Base-by-base conservation (phyloP, 2,797 vertebrate species). In the Hirundo rustica region DNA sequence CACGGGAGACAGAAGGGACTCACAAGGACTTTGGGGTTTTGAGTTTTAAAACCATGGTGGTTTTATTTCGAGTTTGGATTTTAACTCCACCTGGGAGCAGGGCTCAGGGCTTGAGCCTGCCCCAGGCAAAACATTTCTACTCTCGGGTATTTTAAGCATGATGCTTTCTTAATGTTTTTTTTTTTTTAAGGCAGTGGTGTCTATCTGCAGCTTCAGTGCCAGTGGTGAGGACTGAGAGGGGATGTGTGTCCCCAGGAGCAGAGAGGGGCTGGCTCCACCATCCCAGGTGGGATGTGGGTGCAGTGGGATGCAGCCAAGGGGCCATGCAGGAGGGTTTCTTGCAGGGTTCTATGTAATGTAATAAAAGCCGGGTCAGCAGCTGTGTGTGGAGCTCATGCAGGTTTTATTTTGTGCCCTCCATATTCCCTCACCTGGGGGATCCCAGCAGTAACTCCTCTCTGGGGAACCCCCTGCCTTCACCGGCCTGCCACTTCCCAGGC, bases 1-100 rank as follows among this genome's bases (percentile, higher is more conserved):
- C 1, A 1, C 13, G 1, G 1, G 48, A 57, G 54, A 45, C 3
- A 1, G 30, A 79, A 70, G 38, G 64, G 55, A 82, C 70, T 38
- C 61, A 74, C 8, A 1, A 94, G 66, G 60, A 93, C 51, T 88
- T 72, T 13, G 82, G 88, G 58, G 32, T 4, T 92, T 87, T 78
- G 57, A 38, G 45, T 75, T 92, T 88, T 82, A 70, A 88, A 87
- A 88, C 51, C 9, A 3, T 47, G 18, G 54, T 44, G 4, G 0
- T 93, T 96, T 96, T 92, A 61, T 82, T 95, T 80, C 67, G 76
- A 36, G 22, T 70, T 85, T 73, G 92, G 50, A 68, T 93, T 97
- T 96, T 97, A 96, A 94, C 93, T 77, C 64, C 1, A 9, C 1
- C 77, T 79, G 64, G 54, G 53, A 82, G 65, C 2, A 0, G 18